Evolutionary conservation across 2,888 invertebrate species (phyloP), one percentile per base, ranked within the genome.

Genomic region (Leucoma salicis): DNA sequence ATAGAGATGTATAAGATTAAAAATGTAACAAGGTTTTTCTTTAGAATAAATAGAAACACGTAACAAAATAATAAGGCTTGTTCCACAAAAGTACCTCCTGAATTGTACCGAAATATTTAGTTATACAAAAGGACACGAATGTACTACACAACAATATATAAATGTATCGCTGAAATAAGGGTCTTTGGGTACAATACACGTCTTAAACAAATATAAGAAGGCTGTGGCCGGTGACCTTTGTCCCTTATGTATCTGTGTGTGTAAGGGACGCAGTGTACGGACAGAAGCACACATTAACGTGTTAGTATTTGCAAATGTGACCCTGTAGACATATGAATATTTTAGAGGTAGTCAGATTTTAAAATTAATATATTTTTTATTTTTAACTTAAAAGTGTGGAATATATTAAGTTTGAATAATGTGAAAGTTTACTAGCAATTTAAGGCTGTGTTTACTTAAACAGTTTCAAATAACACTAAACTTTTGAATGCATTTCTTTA

Each of bases 191-290:
- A 80, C 82, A 80, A 82, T 83, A 84, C 78, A 81, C 69, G 82
- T 80, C 88, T 89, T 87, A 86, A 87, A 86, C 88, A 89, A 89
- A 89, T 88, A 87, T 88, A 89, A 86, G 88, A 88, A 87, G 77
- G 74, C 73, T 74, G 73, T 78, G 78, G 85, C 78, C 82, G 82
- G 86, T 82, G 88, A 87, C 88, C 89, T 88, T 81, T 88, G 84
- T 82, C 84, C 83, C 79, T 79, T 75, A 60, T 60, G 42, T 46
- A 39, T n/a, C 1, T 57, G 88, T 86, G 78, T 81, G 86, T 38
- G 89, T 86, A 82, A 84, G 82, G 88, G 88, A 83, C 87, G 71
- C 18, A 69, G 59, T 56, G 66, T 78, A 52, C 42, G 53, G 58
- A 81, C 65, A 62, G 74, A 76, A 78, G 55, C 68, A 79, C 75